A percentile compares a stretch with the other conserved stretches of the same genome.
Conservation (phyloP, 1,140 invertebrate genomes). For the Drosophila sp. region DNA sequence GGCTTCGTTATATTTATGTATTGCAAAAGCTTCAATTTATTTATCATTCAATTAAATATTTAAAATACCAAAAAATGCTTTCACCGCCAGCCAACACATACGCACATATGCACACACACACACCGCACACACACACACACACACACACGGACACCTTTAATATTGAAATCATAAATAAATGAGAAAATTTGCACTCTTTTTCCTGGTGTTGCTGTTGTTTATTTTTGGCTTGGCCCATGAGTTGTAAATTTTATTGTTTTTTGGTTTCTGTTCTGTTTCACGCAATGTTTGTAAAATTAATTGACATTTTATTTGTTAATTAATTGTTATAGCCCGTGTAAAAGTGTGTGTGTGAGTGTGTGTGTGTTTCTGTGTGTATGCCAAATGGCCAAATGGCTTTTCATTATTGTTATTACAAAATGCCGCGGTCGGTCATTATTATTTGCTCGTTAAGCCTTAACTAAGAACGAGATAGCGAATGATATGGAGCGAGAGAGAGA, state of each 20-base stretch:
- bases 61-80: conserved; percentile 81
- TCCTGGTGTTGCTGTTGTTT: conserved; percentile 33
- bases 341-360: conserved; percentile 33
- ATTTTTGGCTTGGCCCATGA: conserved; percentile 43
- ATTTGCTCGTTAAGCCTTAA: conserved; percentile 71
- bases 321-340: conserved; percentile 73
- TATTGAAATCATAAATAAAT: conserved; percentile 82
- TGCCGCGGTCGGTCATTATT: conserved; percentile 76
- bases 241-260: conserved; percentile 76
- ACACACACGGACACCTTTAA: conserved; percentile 63
- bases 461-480: background rate
- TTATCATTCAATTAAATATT: conserved; percentile 82
- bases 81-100: conserved; percentile 54
- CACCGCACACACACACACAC: conserved; percentile 13
- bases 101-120: conserved; percentile 9
- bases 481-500: background rate
- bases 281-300: conserved; percentile 79
- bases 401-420: conserved; percentile 81
- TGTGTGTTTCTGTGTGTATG: conserved; percentile 33
- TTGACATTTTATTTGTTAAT: conserved; percentile 82
- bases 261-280: conserved; percentile 31
- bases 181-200: conserved; percentile 64
- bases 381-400: conserved; percentile 77
- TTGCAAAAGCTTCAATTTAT: conserved; percentile 66
- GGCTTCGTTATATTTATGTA: conserved; percentile 36